Evolutionary conservation across 2,113 vertebrate species (phyloP).

Genomic region (Silurus asotus): DNA sequence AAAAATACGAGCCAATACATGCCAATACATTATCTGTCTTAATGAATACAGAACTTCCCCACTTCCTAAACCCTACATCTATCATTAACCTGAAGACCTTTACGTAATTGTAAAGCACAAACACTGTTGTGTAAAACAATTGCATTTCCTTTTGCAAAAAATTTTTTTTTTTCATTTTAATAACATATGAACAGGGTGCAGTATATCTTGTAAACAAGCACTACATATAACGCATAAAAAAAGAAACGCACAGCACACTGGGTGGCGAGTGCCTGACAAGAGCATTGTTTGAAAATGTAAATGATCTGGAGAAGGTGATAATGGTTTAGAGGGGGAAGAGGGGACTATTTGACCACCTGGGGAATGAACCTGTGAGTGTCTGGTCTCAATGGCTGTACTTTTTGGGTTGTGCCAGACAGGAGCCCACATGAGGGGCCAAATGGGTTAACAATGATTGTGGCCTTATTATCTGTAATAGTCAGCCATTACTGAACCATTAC

Average conservation of each 20-base stretch:
- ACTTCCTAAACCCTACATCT: background rate
- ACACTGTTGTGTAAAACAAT: background rate
- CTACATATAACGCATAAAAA: background rate
- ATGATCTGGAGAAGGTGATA: background rate
- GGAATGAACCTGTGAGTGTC: background rate
- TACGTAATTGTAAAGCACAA: background rate
- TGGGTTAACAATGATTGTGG: background rate
- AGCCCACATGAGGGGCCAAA: background rate
- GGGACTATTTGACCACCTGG: background rate
- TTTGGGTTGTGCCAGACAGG: background rate
- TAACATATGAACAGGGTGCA: background rate
- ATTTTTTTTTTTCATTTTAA: too few relatives aligned
- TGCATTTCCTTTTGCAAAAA: background rate
- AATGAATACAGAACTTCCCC: background rate
- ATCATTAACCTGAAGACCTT: background rate
- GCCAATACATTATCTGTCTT: background rate
- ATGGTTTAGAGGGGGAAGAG: background rate
- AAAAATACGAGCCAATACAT: background rate
- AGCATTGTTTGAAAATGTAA: background rate
- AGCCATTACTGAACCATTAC: slow-evolving; percentile 7
- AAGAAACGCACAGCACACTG: background rate
- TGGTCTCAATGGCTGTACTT: background rate
- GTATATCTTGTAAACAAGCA: background rate
- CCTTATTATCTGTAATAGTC: slow-evolving; percentile 10
- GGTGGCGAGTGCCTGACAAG: background rate